These are phyloP conservation scores for Drosophila subobscura DNA, from an alignment of 1,140 invertebrate species.

Conservation along the genomic window DNA sequence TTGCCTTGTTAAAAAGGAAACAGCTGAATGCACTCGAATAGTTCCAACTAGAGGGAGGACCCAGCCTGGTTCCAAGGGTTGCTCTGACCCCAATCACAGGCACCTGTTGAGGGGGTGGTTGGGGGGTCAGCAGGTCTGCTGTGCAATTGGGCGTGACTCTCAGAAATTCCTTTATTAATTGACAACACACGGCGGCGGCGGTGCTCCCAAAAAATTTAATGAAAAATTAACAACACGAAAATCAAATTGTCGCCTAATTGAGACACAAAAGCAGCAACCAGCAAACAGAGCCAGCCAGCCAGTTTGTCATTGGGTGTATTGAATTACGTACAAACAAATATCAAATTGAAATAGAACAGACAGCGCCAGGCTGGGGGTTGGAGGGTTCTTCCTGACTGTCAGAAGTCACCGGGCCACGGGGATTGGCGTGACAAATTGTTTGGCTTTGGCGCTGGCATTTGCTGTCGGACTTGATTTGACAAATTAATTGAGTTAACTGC, in stretches of 20 bases:
- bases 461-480: constrained; percentile 72
- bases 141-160: constrained; percentile 44
- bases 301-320: constrained; percentile 45
- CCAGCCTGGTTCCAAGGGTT: constrained; percentile 8
- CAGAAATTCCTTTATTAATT: constrained; percentile 73
- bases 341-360: constrained; percentile 55
- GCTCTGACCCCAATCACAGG: constrained; percentile 1
- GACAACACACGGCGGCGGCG: constrained; percentile 62
- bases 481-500: constrained; percentile 70
- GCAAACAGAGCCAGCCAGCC: constrained; percentile 8
- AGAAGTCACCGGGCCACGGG: constrained; percentile 25
- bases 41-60: constrained; percentile 10
- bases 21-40: constrained; percentile 66
- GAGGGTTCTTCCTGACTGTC: neutral
- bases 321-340: constrained; percentile 73
- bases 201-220: constrained; percentile 63
- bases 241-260: constrained; percentile 79
- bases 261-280: constrained; percentile 61
- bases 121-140: constrained; percentile 1
- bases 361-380: neutral
- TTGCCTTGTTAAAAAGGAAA: constrained; percentile 64
- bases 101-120: constrained; percentile 63
- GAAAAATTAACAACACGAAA: constrained; percentile 79
- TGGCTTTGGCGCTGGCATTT: constrained; percentile 65
- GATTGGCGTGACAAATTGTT: constrained; percentile 71